A percentile compares a stretch with the other conserved stretches of the same genome.
phyloP scores from a whole-genome alignment of 2,113 vertebrate genomes.

The Himantopus leucocephalus region DNA sequence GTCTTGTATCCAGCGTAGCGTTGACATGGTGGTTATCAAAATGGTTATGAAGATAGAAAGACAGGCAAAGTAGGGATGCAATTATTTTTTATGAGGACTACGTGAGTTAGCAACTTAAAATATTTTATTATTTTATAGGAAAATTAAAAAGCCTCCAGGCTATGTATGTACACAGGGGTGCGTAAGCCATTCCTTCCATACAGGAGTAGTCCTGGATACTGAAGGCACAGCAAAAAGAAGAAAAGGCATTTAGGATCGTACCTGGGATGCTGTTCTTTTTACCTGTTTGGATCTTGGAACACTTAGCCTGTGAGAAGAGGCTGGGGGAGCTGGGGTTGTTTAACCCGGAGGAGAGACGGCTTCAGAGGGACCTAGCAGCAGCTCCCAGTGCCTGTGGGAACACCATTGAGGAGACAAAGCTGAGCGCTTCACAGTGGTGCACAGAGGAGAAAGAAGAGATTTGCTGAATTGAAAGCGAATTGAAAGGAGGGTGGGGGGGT shows the following conservation, averaged over 20 bases:
- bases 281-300: not conserved
- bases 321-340: not conserved
- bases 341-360: rapidly evolving
- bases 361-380: not conserved
- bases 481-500: not conserved
- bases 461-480: not conserved
- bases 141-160: not conserved
- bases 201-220: not conserved
- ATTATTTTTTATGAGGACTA: not conserved
- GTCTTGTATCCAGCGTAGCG: not conserved
- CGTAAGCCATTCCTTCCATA: not conserved
- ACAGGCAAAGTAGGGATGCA: not conserved
- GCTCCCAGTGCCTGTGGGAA: not conserved
- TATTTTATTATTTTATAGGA: not conserved
- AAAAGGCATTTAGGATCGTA: not conserved
- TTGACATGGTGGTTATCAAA: not conserved
- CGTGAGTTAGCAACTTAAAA: not conserved
- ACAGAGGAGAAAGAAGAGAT: not conserved
- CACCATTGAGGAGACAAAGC: not conserved
- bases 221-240: not conserved
- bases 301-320: not conserved
- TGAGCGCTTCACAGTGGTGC: not conserved
- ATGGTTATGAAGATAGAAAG: not conserved
- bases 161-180: not conserved
- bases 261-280: not conserved